A percentile compares a stretch with the other conserved stretches of the same genome.
These are phyloP conservation scores for Ormyrus nitidulus DNA, from an alignment of 2,888 invertebrate species.

Conservation along the genomic window DNA sequence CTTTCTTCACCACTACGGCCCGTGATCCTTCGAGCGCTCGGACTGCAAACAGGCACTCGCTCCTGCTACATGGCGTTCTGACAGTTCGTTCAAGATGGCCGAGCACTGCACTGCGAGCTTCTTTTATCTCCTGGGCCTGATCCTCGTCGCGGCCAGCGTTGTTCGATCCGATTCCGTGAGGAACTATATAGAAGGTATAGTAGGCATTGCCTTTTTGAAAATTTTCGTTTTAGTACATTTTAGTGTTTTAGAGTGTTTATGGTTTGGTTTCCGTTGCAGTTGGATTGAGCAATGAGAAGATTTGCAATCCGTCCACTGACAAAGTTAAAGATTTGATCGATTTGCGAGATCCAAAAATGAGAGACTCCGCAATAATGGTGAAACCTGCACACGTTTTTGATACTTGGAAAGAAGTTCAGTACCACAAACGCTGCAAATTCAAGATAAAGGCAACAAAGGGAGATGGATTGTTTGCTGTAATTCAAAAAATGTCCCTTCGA, in stretches of 20 bases:
- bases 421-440: constrained; percentile 63
- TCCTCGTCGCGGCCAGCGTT: constrained; percentile 37
- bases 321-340: constrained; percentile 46
- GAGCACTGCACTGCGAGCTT: constrained; percentile 47
- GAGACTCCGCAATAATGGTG: constrained; percentile 52
- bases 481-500: constrained; percentile 76
- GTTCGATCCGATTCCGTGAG: constrained; percentile 21
- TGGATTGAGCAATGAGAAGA: constrained; percentile 58
- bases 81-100: constrained; percentile 61
- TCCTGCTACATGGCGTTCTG: constrained; percentile 50
- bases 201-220: not conserved
- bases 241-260: constrained; percentile 1
- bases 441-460: constrained; percentile 63
- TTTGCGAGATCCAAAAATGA: not conserved
- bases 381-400: constrained; percentile 56
- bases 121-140: constrained; percentile 55
- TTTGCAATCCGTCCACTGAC: constrained; percentile 61
- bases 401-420: constrained; percentile 53
- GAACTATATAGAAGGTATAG: constrained; percentile 53
- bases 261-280: constrained; percentile 57
- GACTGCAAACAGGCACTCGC: not conserved
- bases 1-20: no score
- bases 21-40: not conserved
- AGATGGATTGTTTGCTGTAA: constrained; percentile 76
- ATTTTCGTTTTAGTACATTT: not conserved